Evolutionary conservation across 2,113 vertebrate genomes (phyloP).

Genomic region (Tachuris rubrigastra): DNA sequence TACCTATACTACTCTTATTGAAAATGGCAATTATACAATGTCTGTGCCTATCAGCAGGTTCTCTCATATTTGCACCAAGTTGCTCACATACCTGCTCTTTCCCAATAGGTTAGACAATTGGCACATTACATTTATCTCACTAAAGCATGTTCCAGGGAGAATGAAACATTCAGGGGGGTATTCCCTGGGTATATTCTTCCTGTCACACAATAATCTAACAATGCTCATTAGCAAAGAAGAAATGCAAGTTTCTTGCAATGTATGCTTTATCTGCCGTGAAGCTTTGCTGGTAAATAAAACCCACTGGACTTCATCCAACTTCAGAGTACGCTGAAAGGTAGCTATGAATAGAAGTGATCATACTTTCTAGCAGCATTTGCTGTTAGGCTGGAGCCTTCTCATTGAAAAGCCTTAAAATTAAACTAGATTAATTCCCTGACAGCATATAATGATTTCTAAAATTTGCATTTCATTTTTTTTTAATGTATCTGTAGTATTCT

Average conservation of each 20-base stretch:
- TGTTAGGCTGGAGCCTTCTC: background rate
- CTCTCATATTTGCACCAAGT: background rate
- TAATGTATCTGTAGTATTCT: background rate
- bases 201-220: constrained; percentile 9
- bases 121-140: background rate
- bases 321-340: background rate
- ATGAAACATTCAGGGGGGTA: background rate
- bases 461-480: background rate
- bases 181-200: background rate
- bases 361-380: background rate
- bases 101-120: background rate
- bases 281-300: constrained; percentile 20
- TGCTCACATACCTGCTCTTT: background rate
- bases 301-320: background rate
- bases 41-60: background rate
- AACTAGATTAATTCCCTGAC: background rate
- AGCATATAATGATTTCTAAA: background rate
- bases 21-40: background rate
- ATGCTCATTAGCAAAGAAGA: constrained; percentile 9
- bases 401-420: constrained; percentile 3
- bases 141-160: constrained; percentile 9
- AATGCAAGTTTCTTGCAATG: constrained; percentile 4
- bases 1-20: background rate
- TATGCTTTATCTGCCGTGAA: background rate
- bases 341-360: background rate